phyloP scores from a whole-genome alignment of 2,113 vertebrate genomes.

The Anarhynchus alexandrinus region DNA sequence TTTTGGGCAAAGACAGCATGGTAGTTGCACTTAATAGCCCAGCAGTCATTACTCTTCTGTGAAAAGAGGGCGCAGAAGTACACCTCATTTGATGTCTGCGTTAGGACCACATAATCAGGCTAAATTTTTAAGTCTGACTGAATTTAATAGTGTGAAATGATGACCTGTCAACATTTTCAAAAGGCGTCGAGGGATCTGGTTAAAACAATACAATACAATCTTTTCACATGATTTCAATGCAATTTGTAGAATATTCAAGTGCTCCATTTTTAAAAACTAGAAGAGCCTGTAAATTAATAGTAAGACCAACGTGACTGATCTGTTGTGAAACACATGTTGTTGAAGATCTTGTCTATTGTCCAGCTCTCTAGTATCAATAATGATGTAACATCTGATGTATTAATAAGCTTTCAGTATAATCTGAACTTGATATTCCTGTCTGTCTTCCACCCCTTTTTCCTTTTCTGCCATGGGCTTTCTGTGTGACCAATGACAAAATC shows the following conservation, averaged over 20 bases:
- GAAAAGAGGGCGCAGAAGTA: not conserved
- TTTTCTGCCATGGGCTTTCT: not conserved
- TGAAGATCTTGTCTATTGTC: not conserved
- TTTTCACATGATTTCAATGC: not conserved
- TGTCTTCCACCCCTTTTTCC: not conserved
- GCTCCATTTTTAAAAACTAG: not conserved
- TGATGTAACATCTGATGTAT: not conserved
- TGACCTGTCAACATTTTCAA: not conserved
- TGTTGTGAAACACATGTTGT: not conserved
- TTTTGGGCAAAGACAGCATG: not conserved
- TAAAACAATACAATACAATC: not conserved
- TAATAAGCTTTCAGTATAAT: not conserved
- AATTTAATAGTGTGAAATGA: not conserved
- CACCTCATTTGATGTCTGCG: not conserved
- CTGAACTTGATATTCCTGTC: not conserved
- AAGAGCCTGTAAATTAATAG: not conserved
- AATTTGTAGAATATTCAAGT: not conserved
- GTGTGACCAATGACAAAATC: not conserved
- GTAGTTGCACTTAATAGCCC: not conserved
- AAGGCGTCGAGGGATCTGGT: not conserved
- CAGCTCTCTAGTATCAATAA: not conserved
- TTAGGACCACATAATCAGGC: not conserved
- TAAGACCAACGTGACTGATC: not conserved
- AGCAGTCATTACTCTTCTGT: not conserved
- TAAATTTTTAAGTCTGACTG: not conserved